Evolutionary conservation across 2,113 vertebrate species (phyloP).

Genomic region (Dasyurus viverrinus): DNA sequence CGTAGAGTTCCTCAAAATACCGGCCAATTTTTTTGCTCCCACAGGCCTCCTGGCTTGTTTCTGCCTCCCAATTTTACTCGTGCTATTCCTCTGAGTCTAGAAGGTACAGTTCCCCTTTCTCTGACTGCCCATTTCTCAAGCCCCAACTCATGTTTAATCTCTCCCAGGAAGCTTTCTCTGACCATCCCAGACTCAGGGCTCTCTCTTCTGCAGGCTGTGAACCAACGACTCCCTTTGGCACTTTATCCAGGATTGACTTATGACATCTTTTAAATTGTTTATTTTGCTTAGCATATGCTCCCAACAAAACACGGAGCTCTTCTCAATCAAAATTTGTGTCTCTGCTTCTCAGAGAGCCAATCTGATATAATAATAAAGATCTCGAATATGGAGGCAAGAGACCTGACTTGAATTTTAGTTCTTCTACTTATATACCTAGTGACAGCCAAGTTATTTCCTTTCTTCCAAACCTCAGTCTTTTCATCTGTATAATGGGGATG

Average conservation of each 20-base stretch:
- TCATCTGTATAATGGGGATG: background rate
- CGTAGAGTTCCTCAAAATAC: background rate
- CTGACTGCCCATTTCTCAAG: background rate
- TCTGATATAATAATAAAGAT: background rate
- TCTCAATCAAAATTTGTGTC: background rate
- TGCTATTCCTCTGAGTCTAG: background rate
- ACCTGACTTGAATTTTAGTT: background rate
- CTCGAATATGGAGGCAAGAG: background rate
- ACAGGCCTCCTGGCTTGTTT: background rate
- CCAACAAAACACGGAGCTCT: background rate
- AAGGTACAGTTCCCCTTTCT: background rate
- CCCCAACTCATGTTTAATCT: background rate
- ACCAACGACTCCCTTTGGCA: background rate
- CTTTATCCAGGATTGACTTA: background rate
- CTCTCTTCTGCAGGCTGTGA: background rate
- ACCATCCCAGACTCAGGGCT: background rate
- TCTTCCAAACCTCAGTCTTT: background rate
- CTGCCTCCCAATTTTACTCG: background rate
- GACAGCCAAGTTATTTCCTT: background rate
- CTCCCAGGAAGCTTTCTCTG: background rate
- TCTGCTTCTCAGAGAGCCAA: background rate
- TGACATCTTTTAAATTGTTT: background rate
- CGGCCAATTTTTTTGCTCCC: background rate
- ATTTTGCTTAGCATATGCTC: background rate
- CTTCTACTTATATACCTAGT: background rate